Evolutionary conservation across 2,113 vertebrate species (phyloP), one percentile per base, ranked within the genome.

Genomic region (Percina caprodes): DNA sequence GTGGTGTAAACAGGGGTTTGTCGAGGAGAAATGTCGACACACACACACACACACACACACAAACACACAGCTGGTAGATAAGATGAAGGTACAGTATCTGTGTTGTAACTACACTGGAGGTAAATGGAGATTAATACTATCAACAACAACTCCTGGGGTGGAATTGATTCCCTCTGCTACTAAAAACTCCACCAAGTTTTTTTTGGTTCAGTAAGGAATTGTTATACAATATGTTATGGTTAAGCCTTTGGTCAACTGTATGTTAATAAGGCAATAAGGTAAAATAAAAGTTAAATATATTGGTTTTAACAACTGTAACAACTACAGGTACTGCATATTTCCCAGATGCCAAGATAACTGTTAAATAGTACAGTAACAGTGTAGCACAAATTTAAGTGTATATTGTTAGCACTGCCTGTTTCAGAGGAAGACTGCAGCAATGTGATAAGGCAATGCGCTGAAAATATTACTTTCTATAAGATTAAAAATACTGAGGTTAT

Each of bases 71-170:
- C 83, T 91, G 89, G 69, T 75, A 91, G 90, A 93, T 91, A 90
- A 94, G 93, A 92, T 94, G 84, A 85, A 85, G 80, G 73, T 74
- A 26, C 42, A 77, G 74, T 85, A 74, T 87, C 80, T 86, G 54
- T 87, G 78, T 76, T 75, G 82, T 79, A 75, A 84, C 62, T 69
- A 67, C 66, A 70, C 26, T 6, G 68, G 30, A 69, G 66, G 49
- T 79, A 59, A 85, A 84, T 61, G 30, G 54, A 88, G 89, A 89
- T 91, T 73, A 49, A 86, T 45, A 84, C 83, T 83, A 87, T 87
- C 84, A 59, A 33, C 14, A 80, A 26, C 52, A 79, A 46, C 65
- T 60, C 58, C 74, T 39, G 33, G 39, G 71, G 42, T 55, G 69
- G 59, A 48, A 42, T 1, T 72, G 21, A 46, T n/a, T 56, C 33